Evolutionary conservation across 1,140 invertebrate genomes (phyloP), one percentile per base, ranked within the genome.

Genomic region (Lepidurus apus): DNA sequence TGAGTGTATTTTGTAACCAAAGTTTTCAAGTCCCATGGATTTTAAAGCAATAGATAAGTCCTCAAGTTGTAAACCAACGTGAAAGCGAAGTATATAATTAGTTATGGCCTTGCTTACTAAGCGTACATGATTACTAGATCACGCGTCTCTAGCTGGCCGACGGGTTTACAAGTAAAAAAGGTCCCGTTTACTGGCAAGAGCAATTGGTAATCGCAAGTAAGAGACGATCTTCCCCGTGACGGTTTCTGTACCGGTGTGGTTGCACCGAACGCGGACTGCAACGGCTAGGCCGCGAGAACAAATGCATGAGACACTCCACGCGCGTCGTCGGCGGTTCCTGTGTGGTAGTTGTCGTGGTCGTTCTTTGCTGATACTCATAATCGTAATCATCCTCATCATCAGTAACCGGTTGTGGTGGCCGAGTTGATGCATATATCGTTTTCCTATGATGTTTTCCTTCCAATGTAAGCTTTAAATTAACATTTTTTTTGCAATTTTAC

Each of bases 181-280:
- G 42, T 8, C 7, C n/a, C 13, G 74, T 65, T 34, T 47, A 87
- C 47, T 86, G 83, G 80, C 87, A 87, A 42, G 85, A 84, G 77
- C 87, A 87, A 73, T 85, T 83, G 7, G 83, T 84, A 44, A 87
- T 86, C 78, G 86, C 83, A 77, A 87, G 86, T 7, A 87, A 83
- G 79, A 85, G 85, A 75, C 85, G 82, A 77, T 82, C 83, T 7
- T 83, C 81, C 43, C 86, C 80, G 73, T 81, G 73, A 75, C 78
- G 80, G 79, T 83, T 86, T 84, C 84, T 86, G 81, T 87, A 87
- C 79, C 85, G 84, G 80, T 87, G 85, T 73, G 87, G 83, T 81
- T 86, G 83, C 75, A 87, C 86, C 81, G 84, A 84, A 0, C 84
- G 84, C 6, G 86, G 84, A 42, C 82, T 83, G 80, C 86, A 87